Base-by-base conservation (phyloP, 92 coral and sea anemone genomes). In the Paragorgia papillata region DNA sequence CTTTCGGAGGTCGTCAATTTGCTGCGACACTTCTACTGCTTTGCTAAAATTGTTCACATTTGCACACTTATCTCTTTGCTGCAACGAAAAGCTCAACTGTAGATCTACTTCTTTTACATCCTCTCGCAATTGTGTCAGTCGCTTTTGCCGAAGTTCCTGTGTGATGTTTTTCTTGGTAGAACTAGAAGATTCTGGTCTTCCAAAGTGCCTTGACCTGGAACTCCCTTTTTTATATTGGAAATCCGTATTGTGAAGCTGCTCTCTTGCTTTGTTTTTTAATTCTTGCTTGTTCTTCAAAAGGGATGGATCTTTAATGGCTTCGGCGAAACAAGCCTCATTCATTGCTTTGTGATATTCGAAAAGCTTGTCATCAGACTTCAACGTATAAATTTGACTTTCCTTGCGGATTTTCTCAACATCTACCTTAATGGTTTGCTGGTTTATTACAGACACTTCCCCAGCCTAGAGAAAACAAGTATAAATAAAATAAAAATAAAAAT, bases 1-100 rank as follows among this genome's bases (percentile, higher is more conserved):
- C 58, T 53, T 62, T 71, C 88, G 65, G 57, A 84, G 75, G 37
- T 79, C 84, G 53, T 78, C 84, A 83, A 84, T 59, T 79, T 84
- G 84, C 46, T 84, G 79, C 60, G 88, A 84, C 73, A 79, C 66
- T 34, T 84, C 84, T 44, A 84, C 33, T 56, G 88, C 84, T 80
- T 70, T 79, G 25, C 80, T 79, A 66, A 78, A 84, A 61, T 79
- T 73, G 39, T 79, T 79, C 39, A 79, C 84, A 79, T 79, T 80
- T 21, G 78, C 84, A 50, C 78, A 80, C 54, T 57, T 80, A 48
- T 80, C 84, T 33, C 78, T 51, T 53, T 80, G 84, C 37, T 66
- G 59, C 44, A 68, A 61, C 9, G 68, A 62, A 56, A 49, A 80
- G 54, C 79, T 35, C 60, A 80, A 66, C 84, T 80, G 84, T 78